Base-by-base conservation (phyloP, 1,140 invertebrate genomes). In the Dryas iulia region DNA sequence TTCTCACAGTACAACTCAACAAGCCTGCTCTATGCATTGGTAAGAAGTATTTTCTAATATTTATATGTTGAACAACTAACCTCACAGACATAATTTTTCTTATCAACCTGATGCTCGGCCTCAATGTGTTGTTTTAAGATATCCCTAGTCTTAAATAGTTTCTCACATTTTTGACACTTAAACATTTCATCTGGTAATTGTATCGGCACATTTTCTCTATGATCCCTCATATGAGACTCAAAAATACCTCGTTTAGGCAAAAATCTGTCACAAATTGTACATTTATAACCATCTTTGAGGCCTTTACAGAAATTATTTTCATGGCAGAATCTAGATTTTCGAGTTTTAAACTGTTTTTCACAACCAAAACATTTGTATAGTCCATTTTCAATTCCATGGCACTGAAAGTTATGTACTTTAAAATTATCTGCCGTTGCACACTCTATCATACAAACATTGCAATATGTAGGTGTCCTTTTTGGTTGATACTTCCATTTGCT, bases 21-120 rank as follows among this genome's bases (percentile, higher is more conserved):
- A n/a, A n/a, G n/a, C n/a, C n/a, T n/a, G n/a, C n/a, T n/a, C n/a
- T n/a, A n/a, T n/a, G n/a, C n/a, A 52, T 52, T 7, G 5, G 18
- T 52, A n/a, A n/a, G 11, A 52, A 7, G 18, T 52, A 52, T 52
- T n/a, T 58, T 21, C 28, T 21, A 30, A 26, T 30, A 58, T 2
- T 10, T 30, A 12, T 1, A n/a, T 28, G 7, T 30, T 28, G 18
- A 6, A 70, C 59, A 33, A 53, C 64, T 85, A 71, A 90, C 88
- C 77, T 90, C 88, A 79, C 88, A 90, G 54, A 90, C 78, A 82
- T 74, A 90, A 53, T 79, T 81, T 52, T 84, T 87, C 21, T 79
- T 77, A 23, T 70, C 69, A 0, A 14, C n/a, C 3, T 71, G 64
- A 78, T 90, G 86, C 30, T 74, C 70, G 2, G 12, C 11, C 21